Evolutionary conservation across 1,140 invertebrate genomes (phyloP).

Genomic region (Drosophila pseudoobscura): DNA sequence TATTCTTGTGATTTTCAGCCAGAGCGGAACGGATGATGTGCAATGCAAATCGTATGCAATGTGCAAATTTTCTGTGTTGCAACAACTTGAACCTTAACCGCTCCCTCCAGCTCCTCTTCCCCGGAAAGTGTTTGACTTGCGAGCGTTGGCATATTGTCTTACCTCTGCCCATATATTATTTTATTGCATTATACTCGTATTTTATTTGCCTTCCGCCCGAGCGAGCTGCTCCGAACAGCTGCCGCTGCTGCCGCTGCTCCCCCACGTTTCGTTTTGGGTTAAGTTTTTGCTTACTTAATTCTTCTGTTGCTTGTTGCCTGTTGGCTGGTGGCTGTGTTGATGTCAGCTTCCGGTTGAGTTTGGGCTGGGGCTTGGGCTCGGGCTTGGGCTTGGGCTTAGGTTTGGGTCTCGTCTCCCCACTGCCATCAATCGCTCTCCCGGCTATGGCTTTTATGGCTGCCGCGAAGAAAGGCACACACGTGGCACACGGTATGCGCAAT

Average conservation of each 20-base stretch:
- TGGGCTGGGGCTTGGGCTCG: too few relatives aligned
- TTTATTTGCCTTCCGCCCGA: constrained; percentile 48
- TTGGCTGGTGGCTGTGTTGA: too few relatives aligned
- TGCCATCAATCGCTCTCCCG: constrained; percentile 23
- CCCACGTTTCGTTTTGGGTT: constrained; percentile 30
- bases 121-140: constrained; percentile 63
- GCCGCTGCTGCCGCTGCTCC: constrained; percentile 8
- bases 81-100: constrained; percentile 43
- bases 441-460: constrained; percentile 52
- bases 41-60: constrained; percentile 72
- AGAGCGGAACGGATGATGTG: constrained; percentile 35
- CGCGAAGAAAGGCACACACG: neutral
- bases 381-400: too few relatives aligned
- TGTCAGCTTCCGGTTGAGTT: constrained; percentile 1
- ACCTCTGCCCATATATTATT: constrained; percentile 63
- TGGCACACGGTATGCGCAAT: constrained; percentile 54
- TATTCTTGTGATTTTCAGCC: constrained; percentile 63
- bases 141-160: constrained; percentile 71
- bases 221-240: constrained; percentile 9
- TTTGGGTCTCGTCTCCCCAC: too few relatives aligned
- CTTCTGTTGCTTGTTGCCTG: too few relatives aligned
- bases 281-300: constrained; percentile 30
- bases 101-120: constrained; percentile 1
- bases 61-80: constrained; percentile 63
- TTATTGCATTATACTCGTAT: constrained; percentile 50